Percentiles rank a stretch among this genome's conserved stretches.
Conservation (phyloP, 2,888 invertebrate genomes). For the Machimus rusticus region DNA sequence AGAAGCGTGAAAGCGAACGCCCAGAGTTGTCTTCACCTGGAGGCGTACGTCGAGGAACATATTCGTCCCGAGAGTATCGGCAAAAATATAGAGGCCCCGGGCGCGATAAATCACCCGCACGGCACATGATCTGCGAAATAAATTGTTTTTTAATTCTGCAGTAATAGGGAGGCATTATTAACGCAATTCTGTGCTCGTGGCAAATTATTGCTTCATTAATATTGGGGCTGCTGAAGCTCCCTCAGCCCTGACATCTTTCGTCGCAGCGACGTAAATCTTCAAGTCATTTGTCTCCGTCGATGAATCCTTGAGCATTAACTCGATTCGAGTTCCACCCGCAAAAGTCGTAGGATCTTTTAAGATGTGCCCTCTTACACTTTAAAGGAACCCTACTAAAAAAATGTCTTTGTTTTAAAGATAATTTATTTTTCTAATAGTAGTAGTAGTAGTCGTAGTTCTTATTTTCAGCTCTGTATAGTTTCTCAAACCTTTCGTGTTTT, state of each 20-base stretch:
- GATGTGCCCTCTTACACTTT: too few species aligned
- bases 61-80: not conserved
- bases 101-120: not conserved
- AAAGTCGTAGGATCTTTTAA: too few species aligned
- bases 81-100: not conserved
- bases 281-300: not conserved
- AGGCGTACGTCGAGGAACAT: not conserved
- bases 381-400: not conserved
- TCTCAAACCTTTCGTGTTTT: too few species aligned
- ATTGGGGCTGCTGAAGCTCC: not conserved
- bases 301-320: not conserved
- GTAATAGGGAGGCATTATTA: not conserved
- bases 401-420: too few species aligned
- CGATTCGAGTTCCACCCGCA: not conserved
- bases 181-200: not conserved
- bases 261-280: not conserved
- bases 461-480: too few species aligned
- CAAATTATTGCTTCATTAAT: not conserved
- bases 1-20: not conserved
- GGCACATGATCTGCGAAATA: not conserved
- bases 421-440: too few species aligned
- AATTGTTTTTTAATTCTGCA: slow-evolving; percentile 10
- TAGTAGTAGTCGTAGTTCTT: too few species aligned
- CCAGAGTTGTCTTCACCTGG: not conserved
- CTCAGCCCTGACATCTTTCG: not conserved